Base-by-base conservation (phyloP, 2,113 vertebrate genomes). In the Misgurnus anguillicaudatus region DNA sequence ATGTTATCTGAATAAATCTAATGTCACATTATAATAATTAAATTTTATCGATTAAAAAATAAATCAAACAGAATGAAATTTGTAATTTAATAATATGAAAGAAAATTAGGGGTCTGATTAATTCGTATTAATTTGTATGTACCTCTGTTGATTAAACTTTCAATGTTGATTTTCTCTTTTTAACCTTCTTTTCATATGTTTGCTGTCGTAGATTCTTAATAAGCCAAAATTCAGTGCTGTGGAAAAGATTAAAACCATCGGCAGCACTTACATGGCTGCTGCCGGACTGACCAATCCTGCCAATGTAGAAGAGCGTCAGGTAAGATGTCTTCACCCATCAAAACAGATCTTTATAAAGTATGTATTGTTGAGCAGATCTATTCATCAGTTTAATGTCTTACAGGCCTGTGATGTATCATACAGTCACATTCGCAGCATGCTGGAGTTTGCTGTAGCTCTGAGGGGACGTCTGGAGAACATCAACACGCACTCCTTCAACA, bases 241-340 rank as follows among this genome's bases (percentile, higher is more conserved):
- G 41, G 95, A 95, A 87, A 97, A 97, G 86, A 96, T 97, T 16
- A 97, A 97, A 89, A 97, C 95, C 9, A 94, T 97, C 0, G 92
- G 95, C 73, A 96, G 95, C 78, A 95, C 95, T 0, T 96, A 96
- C 90, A 96, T 96, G 96, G 96, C 95, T 0, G 95, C 94, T 2
- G 93, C 93, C 0, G 95, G 96, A 10, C 90, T 96, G 77, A 94
- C 81, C 14, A 78, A 83, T 9, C 63, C 75, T 42, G 80, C 83
- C 58, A 31, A 80, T 19, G 61, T 31, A 7, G 90, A 91, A 57
- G 93, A 87, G 82, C 89, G 76, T 82, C 94, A 73, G 86, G 93
- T 93, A 51, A 61, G 61, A 8, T 0, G 19, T 17, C 53, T 19
- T 19, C 17, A 19, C 53, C 53, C 17, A 17, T 57, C 53, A 57